phyloP scores from a whole-genome alignment of 2,888 invertebrate species.

The Adelphocoris suturalis region DNA sequence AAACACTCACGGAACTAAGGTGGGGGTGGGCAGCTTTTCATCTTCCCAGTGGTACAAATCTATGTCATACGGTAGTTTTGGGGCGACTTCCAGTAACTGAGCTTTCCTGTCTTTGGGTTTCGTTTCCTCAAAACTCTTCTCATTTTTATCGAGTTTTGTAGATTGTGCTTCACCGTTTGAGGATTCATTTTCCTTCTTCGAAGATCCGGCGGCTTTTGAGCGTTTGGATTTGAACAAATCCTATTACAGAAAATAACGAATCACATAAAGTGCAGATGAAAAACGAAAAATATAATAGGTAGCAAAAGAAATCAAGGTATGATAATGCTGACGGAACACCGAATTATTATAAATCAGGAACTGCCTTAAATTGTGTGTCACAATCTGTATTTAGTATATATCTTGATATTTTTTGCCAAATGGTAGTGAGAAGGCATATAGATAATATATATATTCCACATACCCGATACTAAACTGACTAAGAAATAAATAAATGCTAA shows the following conservation, averaged over 20 bases:
- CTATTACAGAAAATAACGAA: not conserved
- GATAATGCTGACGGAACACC: too few relatives aligned
- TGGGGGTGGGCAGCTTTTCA: slow-evolving; percentile 78
- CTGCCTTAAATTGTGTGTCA: too few relatives aligned
- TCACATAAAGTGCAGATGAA: too few relatives aligned
- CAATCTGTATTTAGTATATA: too few relatives aligned
- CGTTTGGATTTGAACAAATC: slow-evolving; percentile 44
- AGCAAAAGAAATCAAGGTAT: too few relatives aligned
- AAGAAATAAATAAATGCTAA: too few relatives aligned
- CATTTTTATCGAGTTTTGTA: slow-evolving; percentile 72
- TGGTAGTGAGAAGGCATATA: too few relatives aligned
- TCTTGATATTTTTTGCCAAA: too few relatives aligned
- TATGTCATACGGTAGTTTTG: slow-evolving; percentile 79
- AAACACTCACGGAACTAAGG: slow-evolving; percentile 78
- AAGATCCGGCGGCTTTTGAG: not conserved
- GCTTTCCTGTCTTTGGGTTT: slow-evolving; percentile 76
- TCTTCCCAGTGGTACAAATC: slow-evolving; percentile 81
- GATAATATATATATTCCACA: too few relatives aligned
- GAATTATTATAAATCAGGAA: too few relatives aligned
- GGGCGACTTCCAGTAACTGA: slow-evolving; percentile 78
- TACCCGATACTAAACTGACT: too few relatives aligned
- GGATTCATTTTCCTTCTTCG: not conserved
- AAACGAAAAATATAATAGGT: too few relatives aligned
- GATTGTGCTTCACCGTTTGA: not conserved
- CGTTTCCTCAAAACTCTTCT: slow-evolving; percentile 74